A percentile compares a stretch with the other conserved stretches of the same genome.
Evolutionary conservation across 2,888 invertebrate species (phyloP).

Genomic region (Heterodera filipjevi): DNA sequence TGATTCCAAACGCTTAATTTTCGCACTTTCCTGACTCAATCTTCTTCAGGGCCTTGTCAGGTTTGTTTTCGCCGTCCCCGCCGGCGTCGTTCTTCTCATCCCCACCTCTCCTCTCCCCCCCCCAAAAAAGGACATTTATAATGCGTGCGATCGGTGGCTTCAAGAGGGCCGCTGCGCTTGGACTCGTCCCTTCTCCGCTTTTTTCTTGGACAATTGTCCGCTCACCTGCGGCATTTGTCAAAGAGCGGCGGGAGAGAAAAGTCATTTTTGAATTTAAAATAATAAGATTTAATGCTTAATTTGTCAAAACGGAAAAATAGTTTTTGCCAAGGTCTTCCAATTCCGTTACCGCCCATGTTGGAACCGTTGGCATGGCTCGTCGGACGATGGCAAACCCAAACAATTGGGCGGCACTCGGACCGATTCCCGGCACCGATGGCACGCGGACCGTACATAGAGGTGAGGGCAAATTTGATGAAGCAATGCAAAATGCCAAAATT

Average conservation of each 20-base stretch:
- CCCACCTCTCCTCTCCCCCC: background rate
- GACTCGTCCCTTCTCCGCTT: slow-evolving; percentile 55
- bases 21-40: background rate
- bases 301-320: background rate
- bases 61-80: background rate
- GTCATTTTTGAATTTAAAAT: background rate
- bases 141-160: slow-evolving; percentile 57
- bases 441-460: slow-evolving; percentile 39
- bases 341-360: slow-evolving; percentile 58
- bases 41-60: slow-evolving; percentile 58
- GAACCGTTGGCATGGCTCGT: slow-evolving; percentile 62
- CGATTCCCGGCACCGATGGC: slow-evolving; percentile 56
- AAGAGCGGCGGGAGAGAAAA: slow-evolving; percentile 14
- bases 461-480: background rate
- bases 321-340: slow-evolving; percentile 43
- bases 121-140: slow-evolving; percentile 51
- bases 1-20: background rate
- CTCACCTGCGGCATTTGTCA: slow-evolving; percentile 54
- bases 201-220: slow-evolving; percentile 63
- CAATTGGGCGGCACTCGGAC: slow-evolving; percentile 24
- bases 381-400: slow-evolving; percentile 59
- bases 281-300: too few species aligned
- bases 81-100: background rate
- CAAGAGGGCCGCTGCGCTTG: slow-evolving; percentile 58
- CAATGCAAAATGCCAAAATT: background rate